Conservation (phyloP, 2,113 vertebrate species). For the Zapornia atra region DNA sequence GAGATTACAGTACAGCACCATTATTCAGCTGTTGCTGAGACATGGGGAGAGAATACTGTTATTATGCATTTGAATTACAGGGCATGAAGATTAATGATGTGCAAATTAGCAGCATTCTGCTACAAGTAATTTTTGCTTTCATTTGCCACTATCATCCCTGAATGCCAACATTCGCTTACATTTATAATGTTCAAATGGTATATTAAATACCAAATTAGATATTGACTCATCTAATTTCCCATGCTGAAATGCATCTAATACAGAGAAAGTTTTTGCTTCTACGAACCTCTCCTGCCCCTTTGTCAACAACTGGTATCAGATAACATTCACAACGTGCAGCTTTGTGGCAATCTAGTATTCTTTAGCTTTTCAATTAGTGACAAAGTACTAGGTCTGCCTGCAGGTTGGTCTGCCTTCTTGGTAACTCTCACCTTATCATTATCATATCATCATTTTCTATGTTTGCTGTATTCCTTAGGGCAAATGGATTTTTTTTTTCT, state of each 20-base stretch:
- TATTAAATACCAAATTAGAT: conserved; percentile 41
- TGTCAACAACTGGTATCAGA: not conserved
- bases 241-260: not conserved
- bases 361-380: not conserved
- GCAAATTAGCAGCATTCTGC: conserved; percentile 43
- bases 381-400: not conserved
- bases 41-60: not conserved
- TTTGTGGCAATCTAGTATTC: not conserved
- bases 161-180: not conserved
- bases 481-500: not conserved
- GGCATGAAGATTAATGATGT: conserved; percentile 41
- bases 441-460: not conserved
- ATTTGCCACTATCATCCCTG: not conserved
- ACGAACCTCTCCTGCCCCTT: not conserved
- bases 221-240: conserved; percentile 7
- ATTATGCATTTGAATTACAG: conserved; percentile 18
- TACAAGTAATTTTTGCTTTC: conserved; percentile 43
- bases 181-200: not conserved
- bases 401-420: not conserved
- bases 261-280: not conserved
- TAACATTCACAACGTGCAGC: not conserved
- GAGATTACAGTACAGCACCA: not conserved
- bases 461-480: not conserved
- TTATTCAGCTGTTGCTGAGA: conserved; percentile 25
- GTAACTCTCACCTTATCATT: not conserved